A percentile compares a stretch with the other conserved stretches of the same genome.
Conservation (phyloP, 2,888 invertebrate genomes). For the Tenthredo scrophulariae region DNA sequence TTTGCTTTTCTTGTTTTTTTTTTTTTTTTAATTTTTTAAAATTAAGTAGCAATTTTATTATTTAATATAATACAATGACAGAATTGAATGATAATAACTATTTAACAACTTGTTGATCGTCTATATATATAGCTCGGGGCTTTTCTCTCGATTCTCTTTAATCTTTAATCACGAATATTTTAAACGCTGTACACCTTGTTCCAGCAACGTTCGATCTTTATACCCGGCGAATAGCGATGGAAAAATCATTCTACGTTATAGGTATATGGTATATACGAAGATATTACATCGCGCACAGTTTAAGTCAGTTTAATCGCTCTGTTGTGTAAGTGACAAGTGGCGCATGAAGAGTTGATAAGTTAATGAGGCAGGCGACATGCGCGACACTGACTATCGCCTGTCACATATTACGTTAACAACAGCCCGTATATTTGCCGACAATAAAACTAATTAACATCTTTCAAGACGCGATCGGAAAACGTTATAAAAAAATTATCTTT, state of each 20-base stretch:
- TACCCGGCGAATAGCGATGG: neutral
- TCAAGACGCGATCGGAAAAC: neutral
- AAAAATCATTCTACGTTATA: neutral
- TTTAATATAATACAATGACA: conserved; percentile 47
- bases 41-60: conserved; percentile 45
- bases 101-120: conserved; percentile 44
- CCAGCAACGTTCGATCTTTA: neutral
- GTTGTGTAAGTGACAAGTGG: conserved; percentile 26
- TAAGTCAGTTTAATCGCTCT: conserved; percentile 18
- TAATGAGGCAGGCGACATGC: conserved; percentile 35
- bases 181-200: neutral
- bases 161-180: neutral
- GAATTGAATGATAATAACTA: conserved; percentile 39
- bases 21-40: neutral
- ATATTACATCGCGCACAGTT: neutral
- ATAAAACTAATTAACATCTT: conserved; percentile 48
- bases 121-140: neutral
- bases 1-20: neutral
- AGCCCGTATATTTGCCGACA: conserved; percentile 22
- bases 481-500: neutral
- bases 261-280: neutral
- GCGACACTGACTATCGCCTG: conserved; percentile 25
- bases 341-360: conserved; percentile 43
- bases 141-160: neutral
- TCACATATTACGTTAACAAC: conserved; percentile 8